Percentiles rank a stretch among this genome's conserved stretches.
Evolutionary conservation across 1,140 invertebrate genomes (phyloP).

Genomic region (Stegodyphus dumicola): DNA sequence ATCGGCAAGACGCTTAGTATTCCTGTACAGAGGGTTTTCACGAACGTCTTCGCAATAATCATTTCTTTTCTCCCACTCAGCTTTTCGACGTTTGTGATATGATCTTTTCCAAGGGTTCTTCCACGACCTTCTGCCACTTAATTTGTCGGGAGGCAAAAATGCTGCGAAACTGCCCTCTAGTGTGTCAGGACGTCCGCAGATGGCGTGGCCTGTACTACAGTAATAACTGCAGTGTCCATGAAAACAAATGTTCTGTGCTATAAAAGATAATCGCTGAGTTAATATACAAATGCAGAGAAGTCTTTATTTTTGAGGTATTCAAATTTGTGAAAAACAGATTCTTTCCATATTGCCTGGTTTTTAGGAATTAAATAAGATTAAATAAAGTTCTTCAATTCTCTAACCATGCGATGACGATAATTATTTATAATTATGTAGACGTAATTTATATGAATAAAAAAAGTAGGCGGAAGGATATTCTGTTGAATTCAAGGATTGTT

Average conservation of each 20-base stretch:
- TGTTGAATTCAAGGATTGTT: too few species aligned
- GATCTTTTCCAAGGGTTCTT: constrained; percentile 70
- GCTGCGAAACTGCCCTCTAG: constrained; percentile 96
- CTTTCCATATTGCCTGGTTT: too few species aligned
- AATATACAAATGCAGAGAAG: too few species aligned
- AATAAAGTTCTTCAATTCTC: too few species aligned
- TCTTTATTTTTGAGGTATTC: too few species aligned
- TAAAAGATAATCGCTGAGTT: constrained; percentile 1
- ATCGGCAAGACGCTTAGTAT: constrained; percentile 88
- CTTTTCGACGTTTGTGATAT: constrained; percentile 96
- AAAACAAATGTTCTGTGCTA: constrained; percentile 73
- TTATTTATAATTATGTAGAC: too few species aligned
- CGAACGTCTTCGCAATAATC: constrained; percentile 90
- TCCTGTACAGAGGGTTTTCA: constrained; percentile 88
- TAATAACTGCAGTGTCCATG: constrained; percentile 91
- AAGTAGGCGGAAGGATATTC: too few species aligned
- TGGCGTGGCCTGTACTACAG: constrained; percentile 97
- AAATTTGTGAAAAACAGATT: too few species aligned
- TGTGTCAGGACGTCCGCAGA: constrained; percentile 94
- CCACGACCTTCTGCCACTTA: constrained; percentile 84
- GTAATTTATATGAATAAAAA: too few species aligned
- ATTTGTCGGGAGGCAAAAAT: constrained; percentile 85
- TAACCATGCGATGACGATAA: too few species aligned
- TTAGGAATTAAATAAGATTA: too few species aligned
- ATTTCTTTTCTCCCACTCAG: constrained; percentile 93